A percentile compares a stretch with the other conserved stretches of the same genome.
These are phyloP conservation scores for Rhagonycha lutea DNA, from an alignment of 2,888 invertebrate genomes.

Conservation along the genomic window DNA sequence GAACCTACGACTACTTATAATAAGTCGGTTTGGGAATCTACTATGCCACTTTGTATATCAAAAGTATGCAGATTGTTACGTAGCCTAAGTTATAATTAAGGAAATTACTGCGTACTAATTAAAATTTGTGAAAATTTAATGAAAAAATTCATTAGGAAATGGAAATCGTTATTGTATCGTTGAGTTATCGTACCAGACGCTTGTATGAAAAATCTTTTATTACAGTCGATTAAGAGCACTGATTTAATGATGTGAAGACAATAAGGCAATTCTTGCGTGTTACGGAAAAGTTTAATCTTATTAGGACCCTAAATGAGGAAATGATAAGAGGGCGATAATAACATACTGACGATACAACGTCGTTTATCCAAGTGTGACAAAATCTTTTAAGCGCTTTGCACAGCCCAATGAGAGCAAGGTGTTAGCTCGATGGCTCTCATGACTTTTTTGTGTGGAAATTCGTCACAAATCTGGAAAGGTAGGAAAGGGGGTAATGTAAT, in stretches of 20 bases:
- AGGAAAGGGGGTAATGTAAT: background rate
- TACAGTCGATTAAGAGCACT: conserved; percentile 37
- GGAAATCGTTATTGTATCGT: background rate
- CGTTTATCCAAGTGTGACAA: background rate
- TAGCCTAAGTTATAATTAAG: too few relatives aligned
- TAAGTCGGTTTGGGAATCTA: too few relatives aligned
- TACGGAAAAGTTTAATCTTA: conserved; percentile 7
- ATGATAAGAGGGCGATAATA: background rate
- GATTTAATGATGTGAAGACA: conserved; percentile 36
- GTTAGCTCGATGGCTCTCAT: background rate
- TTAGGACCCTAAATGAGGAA: conserved; percentile 8
- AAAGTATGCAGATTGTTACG: too few relatives aligned
- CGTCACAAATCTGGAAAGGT: background rate
- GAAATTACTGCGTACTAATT: too few relatives aligned
- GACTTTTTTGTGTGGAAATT: too few relatives aligned
- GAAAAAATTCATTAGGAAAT: background rate
- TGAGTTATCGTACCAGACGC: conserved; percentile 29
- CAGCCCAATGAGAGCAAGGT: background rate
- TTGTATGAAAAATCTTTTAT: conserved; percentile 37
- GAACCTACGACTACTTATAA: too few relatives aligned
- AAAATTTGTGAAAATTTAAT: background rate
- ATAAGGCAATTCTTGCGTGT: conserved; percentile 29
- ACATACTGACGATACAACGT: background rate
- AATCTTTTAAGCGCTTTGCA: background rate
- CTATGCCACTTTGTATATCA: too few relatives aligned